Conservation (phyloP, 1,140 invertebrate species). For the Drosophila santomea region DNA sequence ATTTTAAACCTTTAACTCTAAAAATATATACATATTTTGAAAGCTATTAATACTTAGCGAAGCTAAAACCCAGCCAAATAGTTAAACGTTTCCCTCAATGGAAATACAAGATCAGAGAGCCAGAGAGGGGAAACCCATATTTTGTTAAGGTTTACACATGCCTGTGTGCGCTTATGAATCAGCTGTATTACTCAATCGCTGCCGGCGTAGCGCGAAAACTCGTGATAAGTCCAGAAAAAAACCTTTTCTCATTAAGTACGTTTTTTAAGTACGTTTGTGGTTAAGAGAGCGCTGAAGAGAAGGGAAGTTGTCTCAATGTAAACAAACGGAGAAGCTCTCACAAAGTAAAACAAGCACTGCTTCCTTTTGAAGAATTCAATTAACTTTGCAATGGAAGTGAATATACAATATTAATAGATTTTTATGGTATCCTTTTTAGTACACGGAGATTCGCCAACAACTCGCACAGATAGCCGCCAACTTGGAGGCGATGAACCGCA, state of each 20-base stretch:
- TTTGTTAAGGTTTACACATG: background rate
- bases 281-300: background rate
- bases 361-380: background rate
- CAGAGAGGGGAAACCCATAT: background rate
- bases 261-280: conserved; percentile 18
- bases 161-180: conserved; percentile 45
- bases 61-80: background rate
- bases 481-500: conserved; percentile 78
- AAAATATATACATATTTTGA: no score
- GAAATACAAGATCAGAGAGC: background rate
- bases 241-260: conserved; percentile 21
- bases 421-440: conserved; percentile 49
- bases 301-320: conserved; percentile 15
- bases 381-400: background rate
- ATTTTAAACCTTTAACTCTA: no score
- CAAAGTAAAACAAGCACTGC: background rate
- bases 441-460: conserved; percentile 75
- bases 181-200: conserved; percentile 70
- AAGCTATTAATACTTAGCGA: background rate
- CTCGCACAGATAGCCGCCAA: conserved; percentile 71
- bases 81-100: background rate
- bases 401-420: background rate
- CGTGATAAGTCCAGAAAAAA: conserved; percentile 60
- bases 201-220: conserved; percentile 39
- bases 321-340: conserved; percentile 10